Base-by-base conservation (phyloP, 2,888 invertebrate species). In the Ditylenchus weischeri region DNA sequence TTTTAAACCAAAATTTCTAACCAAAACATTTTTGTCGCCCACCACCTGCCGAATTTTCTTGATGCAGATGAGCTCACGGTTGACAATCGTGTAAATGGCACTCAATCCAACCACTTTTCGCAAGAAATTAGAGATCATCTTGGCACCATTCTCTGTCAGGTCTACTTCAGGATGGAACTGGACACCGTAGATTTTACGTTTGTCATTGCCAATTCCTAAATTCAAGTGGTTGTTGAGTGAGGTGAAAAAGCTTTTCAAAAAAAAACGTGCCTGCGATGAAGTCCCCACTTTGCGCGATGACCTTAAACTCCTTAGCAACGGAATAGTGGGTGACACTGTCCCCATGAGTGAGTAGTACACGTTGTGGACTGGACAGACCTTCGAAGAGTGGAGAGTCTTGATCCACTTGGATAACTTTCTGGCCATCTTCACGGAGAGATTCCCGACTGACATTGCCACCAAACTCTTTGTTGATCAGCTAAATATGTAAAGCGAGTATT, bases 91-190 rank as follows among this genome's bases (percentile, higher is more conserved):
- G 65, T 74, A 77, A 38, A 62, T 73, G 38, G 75, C 78, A 18
- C 57, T 66, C 74, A 93, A 86, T 15, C 91, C 91, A 76, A 90
- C 90, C 77, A 98, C 89, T 81, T 92, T 92, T 84, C 90, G 93
- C 75, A 98, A 87, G 86, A 98, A 98, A 86, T 95, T 95, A 72
- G 90, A 89, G 80, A 98, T 86, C 89, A 99, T 96, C 81, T 88
- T 35, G 15, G 89, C 89, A 70, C 95, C 95, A 83, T 92, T 90
- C 18, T 89, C 88, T 0, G 95, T 93, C 79, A 98, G 88, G 84
- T 96, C 95, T 75, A 98, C 91, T 87, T 98, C 96, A 0, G 96
- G 98, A 85, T 98, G 98, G 86, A 98, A 98, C 86, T 98, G 98
- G 71, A 98, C 90, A 38, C 96, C 98, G 83, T 93, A 95, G 68